A percentile compares a stretch with the other conserved stretches of the same genome.
phyloP scores from a whole-genome alignment of 2,113 vertebrate species.

The Nyctereutes procyonoides region DNA sequence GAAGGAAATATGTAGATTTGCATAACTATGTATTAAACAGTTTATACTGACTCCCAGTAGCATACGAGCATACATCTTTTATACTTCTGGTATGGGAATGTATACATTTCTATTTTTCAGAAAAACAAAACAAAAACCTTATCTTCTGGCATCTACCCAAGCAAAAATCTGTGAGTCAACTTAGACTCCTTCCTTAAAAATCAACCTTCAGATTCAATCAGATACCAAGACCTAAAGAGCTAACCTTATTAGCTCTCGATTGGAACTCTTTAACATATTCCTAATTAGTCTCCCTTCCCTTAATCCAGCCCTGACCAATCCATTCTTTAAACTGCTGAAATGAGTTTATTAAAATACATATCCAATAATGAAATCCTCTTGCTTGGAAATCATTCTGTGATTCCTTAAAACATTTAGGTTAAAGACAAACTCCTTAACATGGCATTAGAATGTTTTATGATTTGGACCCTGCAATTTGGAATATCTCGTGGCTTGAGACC shows the following conservation, averaged over 20 bases:
- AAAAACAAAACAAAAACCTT: background rate
- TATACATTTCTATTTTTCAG: background rate
- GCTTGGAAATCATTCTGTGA: background rate
- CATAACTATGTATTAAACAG: background rate
- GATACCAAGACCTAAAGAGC: background rate
- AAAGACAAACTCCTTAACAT: background rate
- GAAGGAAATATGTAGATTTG: background rate
- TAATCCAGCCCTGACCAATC: background rate
- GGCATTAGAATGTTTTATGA: background rate
- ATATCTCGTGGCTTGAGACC: background rate
- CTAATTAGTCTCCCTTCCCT: background rate
- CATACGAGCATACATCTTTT: background rate
- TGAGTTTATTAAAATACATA: slow-evolving; percentile 14
- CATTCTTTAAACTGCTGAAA: slow-evolving; percentile 25
- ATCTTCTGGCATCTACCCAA: background rate
- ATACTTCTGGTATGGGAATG: background rate
- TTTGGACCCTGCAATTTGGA: background rate
- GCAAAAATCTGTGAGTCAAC: background rate
- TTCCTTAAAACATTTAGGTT: slow-evolving; percentile 23
- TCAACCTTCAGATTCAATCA: background rate
- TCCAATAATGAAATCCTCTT: background rate
- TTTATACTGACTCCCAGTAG: background rate
- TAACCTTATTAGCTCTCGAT: background rate
- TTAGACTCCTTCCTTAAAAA: slow-evolving; percentile 1
- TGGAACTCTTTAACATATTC: background rate